phyloP scores from a whole-genome alignment of 2,113 vertebrate genomes.

The Neogobius melanostomus region DNA sequence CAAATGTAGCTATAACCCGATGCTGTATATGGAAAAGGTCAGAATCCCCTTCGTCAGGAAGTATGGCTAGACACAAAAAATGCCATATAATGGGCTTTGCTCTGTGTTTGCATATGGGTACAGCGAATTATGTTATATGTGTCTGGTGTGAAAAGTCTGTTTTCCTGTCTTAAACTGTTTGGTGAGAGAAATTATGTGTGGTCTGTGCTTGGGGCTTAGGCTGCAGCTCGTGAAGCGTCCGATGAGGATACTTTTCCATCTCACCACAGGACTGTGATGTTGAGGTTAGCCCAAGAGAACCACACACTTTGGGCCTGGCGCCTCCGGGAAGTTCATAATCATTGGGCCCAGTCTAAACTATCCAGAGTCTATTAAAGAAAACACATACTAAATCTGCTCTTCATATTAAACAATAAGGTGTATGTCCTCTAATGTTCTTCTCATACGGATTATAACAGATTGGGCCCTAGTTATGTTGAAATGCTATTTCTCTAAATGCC shows the following conservation, averaged over 20 bases:
- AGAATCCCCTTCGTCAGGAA: slow-evolving; percentile 1
- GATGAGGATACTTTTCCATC: slow-evolving; percentile 45
- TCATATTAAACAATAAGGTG: not conserved
- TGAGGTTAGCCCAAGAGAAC: slow-evolving; percentile 46
- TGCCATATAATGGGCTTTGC: not conserved
- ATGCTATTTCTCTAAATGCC: slow-evolving; percentile 36
- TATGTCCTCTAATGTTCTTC: not conserved
- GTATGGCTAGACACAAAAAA: not conserved
- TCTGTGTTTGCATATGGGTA: not conserved
- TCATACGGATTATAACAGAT: not conserved
- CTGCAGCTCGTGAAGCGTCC: slow-evolving; percentile 27
- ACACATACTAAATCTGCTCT: slow-evolving; percentile 1
- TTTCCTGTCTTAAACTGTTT: slow-evolving; percentile 10
- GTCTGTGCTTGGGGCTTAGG: slow-evolving; percentile 13
- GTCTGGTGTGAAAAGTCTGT: slow-evolving; percentile 5
- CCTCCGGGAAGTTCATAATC: slow-evolving; percentile 46
- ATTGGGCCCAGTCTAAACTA: slow-evolving; percentile 46
- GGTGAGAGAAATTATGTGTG: slow-evolving; percentile 31
- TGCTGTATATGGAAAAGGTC: slow-evolving; percentile 9
- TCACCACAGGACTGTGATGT: slow-evolving; percentile 42
- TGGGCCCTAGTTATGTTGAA: not conserved
- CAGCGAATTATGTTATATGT: slow-evolving; percentile 8
- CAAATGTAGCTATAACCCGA: slow-evolving; percentile 29
- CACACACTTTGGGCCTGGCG: slow-evolving; percentile 42
- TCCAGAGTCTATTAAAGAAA: slow-evolving; percentile 16